Percentiles rank a stretch among this genome's conserved stretches.
These are phyloP conservation scores for Spinibarbus caldwelli DNA, from an alignment of 2,797 vertebrate species.

Conservation along the genomic window DNA sequence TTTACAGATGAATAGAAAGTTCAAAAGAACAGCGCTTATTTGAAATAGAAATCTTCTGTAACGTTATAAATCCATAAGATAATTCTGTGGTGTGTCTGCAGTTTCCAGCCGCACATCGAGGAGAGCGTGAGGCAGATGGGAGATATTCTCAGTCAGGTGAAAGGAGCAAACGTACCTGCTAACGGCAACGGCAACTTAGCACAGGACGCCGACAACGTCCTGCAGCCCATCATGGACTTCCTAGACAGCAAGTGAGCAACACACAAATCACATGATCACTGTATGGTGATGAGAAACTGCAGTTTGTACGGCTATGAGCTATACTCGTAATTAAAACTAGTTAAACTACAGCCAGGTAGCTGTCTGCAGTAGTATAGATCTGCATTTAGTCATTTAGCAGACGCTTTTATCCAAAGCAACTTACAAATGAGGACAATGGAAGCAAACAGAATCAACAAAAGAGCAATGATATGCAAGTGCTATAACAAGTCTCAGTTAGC, in stretches of 20 bases:
- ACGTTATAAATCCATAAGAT: background rate
- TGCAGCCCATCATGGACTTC: conserved; percentile 98
- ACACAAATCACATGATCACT: background rate
- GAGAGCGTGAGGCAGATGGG: conserved; percentile 97
- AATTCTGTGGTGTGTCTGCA: conserved; percentile 58
- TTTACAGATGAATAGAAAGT: background rate
- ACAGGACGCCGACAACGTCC: conserved; percentile 93
- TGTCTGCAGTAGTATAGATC: no score
- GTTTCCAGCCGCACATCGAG: conserved; percentile 96
- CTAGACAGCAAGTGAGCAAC: conserved; percentile 94
- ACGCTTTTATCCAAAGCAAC: no score
- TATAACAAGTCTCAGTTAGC: no score
- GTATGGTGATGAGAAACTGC: background rate
- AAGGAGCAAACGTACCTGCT: conserved; percentile 92
- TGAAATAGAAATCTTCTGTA: background rate
- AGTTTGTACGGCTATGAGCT: no score
- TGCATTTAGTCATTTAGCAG: no score
- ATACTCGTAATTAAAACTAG: no score
- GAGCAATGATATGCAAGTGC: no score
- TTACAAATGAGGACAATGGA: no score
- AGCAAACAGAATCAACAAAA: no score
- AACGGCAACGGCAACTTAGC: conserved; percentile 92
- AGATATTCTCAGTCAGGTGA: conserved; percentile 94
- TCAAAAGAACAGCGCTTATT: background rate
- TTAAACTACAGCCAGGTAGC: no score